Percentiles rank a stretch among this genome's conserved stretches.
phyloP scores from a whole-genome alignment of 2,797 vertebrate genomes.

The Pipistrellus nathusii region DNA sequence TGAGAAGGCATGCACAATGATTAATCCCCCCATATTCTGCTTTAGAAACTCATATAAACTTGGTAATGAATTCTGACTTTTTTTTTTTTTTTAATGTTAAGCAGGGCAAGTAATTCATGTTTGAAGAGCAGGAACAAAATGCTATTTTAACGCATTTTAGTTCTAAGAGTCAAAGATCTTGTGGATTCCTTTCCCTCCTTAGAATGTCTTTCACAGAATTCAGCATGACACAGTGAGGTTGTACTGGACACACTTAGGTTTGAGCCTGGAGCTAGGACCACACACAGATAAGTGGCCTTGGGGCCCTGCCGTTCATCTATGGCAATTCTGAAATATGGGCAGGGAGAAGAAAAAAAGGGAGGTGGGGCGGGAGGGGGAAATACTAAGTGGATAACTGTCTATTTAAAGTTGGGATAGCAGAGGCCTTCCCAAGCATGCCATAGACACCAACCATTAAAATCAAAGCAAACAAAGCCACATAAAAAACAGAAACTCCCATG shows the following conservation, averaged over 20 bases:
- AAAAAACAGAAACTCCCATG: background rate
- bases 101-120: background rate
- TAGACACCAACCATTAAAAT: background rate
- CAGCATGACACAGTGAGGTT: background rate
- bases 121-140: constrained; percentile 7
- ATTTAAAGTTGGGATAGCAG: background rate
- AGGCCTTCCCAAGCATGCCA: background rate
- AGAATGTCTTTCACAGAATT: background rate
- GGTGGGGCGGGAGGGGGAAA: no score
- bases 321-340: background rate
- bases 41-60: background rate
- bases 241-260: background rate
- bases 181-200: background rate
- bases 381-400: background rate
- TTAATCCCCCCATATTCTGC: background rate
- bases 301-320: background rate
- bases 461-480: background rate
- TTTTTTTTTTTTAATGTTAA: constrained; percentile 16
- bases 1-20: background rate
- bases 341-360: background rate
- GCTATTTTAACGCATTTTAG: background rate
- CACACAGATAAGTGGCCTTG: background rate
- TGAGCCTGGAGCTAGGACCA: background rate
- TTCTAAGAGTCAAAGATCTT: constrained; percentile 6
- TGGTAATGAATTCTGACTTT: background rate